Evolutionary conservation across 2,797 vertebrate genomes (phyloP).

Genomic region (Xerus rutilus): DNA sequence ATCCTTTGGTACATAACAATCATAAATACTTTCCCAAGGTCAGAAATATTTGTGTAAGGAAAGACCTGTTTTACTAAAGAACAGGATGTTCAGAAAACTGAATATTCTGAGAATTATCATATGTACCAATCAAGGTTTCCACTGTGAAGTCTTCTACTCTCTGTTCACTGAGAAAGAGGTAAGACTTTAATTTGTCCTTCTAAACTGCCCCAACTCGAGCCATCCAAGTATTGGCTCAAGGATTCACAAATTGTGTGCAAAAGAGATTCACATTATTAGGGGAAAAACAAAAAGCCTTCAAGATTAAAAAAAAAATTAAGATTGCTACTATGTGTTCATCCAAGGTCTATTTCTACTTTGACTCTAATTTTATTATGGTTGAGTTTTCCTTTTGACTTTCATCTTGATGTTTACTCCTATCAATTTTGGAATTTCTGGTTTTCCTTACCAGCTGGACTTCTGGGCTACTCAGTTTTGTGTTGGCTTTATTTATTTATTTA

Average conservation of each 20-base stretch:
- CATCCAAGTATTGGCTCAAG: background rate
- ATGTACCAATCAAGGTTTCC: background rate
- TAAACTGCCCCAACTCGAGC: background rate
- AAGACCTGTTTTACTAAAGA: constrained; percentile 71
- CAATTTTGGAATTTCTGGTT: constrained; percentile 9
- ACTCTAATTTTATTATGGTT: background rate
- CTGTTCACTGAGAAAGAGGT: background rate
- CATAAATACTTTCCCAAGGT: constrained; percentile 73
- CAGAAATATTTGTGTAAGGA: constrained; percentile 65
- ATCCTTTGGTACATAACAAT: constrained; percentile 69
- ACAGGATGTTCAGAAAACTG: constrained; percentile 78
- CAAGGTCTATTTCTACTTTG: background rate
- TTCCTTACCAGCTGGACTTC: background rate
- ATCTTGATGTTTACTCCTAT: background rate
- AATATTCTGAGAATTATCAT: constrained; percentile 49
- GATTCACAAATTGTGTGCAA: background rate
- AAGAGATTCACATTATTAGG: background rate
- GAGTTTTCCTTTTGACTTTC: background rate
- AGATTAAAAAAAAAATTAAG: background rate
- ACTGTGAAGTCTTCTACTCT: background rate
- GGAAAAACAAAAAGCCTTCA: background rate
- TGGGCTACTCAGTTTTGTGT: background rate
- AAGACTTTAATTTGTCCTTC: background rate
- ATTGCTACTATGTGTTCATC: background rate
- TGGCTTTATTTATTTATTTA: background rate